Evolutionary conservation across 2,888 invertebrate species (phyloP), one percentile per base, ranked within the genome.

Genomic region (Euspilapteryx auroguttella): DNA sequence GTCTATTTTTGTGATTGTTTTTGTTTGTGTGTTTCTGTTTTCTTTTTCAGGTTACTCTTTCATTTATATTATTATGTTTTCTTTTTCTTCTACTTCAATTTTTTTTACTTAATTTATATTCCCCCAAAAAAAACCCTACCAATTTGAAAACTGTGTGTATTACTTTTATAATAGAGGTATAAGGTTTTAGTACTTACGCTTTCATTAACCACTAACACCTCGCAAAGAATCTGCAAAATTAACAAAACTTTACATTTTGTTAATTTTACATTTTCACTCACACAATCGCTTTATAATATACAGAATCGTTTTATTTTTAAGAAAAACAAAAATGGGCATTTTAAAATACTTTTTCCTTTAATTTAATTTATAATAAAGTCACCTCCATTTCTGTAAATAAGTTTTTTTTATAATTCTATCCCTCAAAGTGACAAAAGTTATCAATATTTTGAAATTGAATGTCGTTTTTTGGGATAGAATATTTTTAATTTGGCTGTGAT

Each of bases 331-430:
- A 69, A 75, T 71, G 71, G 73, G 73, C 71, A 71, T 75, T 73
- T 73, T 64, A 63, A 65, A 53, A 39, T 32, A 42, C 37, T 28
- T 34, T 34, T 38, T 36, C 26, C 14, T 37, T 36, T 39, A 30
- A 27, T 28, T 34, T 33, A 27, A 30, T 31, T 27, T 28, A 30
- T 31, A 24, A 43, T 39, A 32, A 24, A 44, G 40, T 59, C 55
- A 64, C 66, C 71, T 73, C 71, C 73, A 69, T 71, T 73, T 73
- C 71, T 52, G 55, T 69, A 61, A 62, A 52, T 45, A n/a, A 13
- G 13, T 26, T 23, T 11, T 12, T 25, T 12, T 20, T 22, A 32
- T 24, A 25, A 24, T 23, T 24, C 13, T 25, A 8, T 11, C 14
- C 28, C 13, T 14, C 27, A 27, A 7, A 27, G 17, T 12, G 10